A percentile compares a stretch with the other conserved stretches of the same genome.
phyloP scores from a whole-genome alignment of 2,113 vertebrate species.

The Rhizomys pruinosus region DNA sequence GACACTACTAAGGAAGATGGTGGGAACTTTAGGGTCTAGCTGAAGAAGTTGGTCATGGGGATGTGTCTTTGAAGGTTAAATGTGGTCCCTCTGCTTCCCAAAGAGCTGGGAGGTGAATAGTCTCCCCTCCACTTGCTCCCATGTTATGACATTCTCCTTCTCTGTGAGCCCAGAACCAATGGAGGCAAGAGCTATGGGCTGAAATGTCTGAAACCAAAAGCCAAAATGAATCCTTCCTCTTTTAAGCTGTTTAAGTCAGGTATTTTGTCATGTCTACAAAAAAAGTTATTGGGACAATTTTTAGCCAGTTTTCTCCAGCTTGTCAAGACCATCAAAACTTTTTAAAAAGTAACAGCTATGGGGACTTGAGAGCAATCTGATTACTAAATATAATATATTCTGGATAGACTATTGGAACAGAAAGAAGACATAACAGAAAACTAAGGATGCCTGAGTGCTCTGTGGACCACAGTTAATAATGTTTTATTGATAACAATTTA shows the following conservation, averaged over 20 bases:
- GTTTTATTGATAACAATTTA: not conserved
- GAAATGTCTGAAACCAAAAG: not conserved
- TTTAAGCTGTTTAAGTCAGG: not conserved
- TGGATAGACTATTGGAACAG: not conserved
- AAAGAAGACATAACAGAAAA: not conserved
- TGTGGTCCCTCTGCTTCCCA: not conserved
- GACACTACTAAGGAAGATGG: not conserved
- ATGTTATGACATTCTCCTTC: not conserved
- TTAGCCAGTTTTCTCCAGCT: not conserved
- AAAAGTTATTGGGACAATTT: not conserved
- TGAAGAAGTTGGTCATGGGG: not conserved
- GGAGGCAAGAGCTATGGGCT: not conserved
- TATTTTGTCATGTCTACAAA: not conserved
- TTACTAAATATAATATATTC: not conserved
- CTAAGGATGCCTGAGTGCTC: not conserved
- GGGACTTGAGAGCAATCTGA: not conserved
- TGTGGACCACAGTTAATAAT: not conserved
- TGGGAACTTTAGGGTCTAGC: not conserved
- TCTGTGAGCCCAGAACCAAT: not conserved
- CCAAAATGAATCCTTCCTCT: not conserved
- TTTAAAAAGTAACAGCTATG: not conserved
- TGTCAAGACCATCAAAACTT: not conserved
- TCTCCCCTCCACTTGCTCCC: not conserved
- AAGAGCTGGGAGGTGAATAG: not conserved
- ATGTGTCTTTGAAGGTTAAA: not conserved